Conservation (phyloP, 2,888 invertebrate species). For the Tanytarsus gracilentus region DNA sequence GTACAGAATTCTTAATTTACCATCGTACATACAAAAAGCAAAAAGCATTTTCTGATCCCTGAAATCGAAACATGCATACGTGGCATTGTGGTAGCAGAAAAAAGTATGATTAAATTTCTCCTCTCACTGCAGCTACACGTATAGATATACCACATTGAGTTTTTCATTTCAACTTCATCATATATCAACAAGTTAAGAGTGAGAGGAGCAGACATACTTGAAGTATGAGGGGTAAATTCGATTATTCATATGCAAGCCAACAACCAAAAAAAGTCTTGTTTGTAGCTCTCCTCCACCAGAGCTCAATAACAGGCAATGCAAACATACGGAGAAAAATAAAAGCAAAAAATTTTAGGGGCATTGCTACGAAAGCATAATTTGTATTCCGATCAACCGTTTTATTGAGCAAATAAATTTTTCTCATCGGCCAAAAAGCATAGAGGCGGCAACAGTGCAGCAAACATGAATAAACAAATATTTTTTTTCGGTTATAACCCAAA, state of each 20-base stretch:
- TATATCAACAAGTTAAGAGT: slow-evolving; percentile 5
- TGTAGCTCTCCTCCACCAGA: neutral
- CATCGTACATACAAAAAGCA: too few relatives aligned
- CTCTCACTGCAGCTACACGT: neutral
- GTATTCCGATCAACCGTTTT: slow-evolving; percentile 26
- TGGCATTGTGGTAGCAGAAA: too few relatives aligned
- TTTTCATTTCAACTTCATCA: neutral
- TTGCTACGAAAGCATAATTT: slow-evolving; percentile 15
- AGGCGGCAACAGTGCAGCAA: too few relatives aligned
- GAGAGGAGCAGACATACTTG: neutral
- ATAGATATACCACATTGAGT: neutral
- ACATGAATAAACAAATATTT: too few relatives aligned
- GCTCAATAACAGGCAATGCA: slow-evolving; percentile 11
- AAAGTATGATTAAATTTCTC: slow-evolving; percentile 13
- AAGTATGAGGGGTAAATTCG: neutral
- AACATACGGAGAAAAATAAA: slow-evolving; percentile 1
- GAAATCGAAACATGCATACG: too few relatives aligned
- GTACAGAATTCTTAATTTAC: too few relatives aligned
- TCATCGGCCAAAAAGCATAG: neutral
- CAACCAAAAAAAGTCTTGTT: neutral
- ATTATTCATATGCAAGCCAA: slow-evolving; percentile 11
- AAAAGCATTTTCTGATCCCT: too few relatives aligned
- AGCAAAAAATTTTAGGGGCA: neutral
- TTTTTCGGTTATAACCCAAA: too few relatives aligned
- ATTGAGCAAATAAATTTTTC: slow-evolving; percentile 23